Evolutionary conservation across 2,888 invertebrate genomes (phyloP).

Genomic region (Amiota minor): DNA sequence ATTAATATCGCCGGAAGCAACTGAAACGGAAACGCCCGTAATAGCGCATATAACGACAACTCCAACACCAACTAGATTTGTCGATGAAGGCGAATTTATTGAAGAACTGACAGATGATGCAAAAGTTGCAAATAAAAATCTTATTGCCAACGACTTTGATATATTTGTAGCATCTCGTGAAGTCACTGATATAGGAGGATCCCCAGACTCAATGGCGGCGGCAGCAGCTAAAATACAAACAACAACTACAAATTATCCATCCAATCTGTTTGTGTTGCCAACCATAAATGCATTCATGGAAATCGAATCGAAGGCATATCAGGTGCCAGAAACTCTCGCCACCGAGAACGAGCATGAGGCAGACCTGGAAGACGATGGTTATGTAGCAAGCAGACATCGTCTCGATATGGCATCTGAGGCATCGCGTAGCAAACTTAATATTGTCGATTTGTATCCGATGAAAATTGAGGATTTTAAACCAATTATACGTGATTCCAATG

Average conservation of each 20-base stretch:
- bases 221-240: neutral
- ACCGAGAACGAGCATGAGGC: conserved; percentile 30
- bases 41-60: conserved; percentile 21
- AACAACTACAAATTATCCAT: conserved; percentile 2
- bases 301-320: conserved; percentile 45
- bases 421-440: conserved; percentile 64
- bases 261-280: conserved; percentile 34
- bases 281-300: conserved; percentile 57
- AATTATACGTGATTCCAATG: conserved; percentile 65
- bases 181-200: neutral
- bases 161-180: conserved; percentile 13
- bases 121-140: conserved; percentile 10
- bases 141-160: conserved; percentile 8
- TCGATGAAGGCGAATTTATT: conserved; percentile 36
- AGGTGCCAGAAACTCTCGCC: conserved; percentile 58
- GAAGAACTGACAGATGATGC: conserved; percentile 43
- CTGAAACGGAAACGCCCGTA: conserved; percentile 21
- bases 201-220: conserved; percentile 14
- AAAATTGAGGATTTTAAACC: conserved; percentile 69
- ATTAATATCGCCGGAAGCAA: conserved; percentile 17
- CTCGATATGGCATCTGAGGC: neutral
- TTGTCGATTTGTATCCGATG: conserved; percentile 70
- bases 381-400: neutral
- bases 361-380: conserved; percentile 52
- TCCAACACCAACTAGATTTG: conserved; percentile 42